These are phyloP conservation scores for Spilarctia lutea DNA, from an alignment of 2,888 invertebrate genomes.

Conservation along the genomic window DNA sequence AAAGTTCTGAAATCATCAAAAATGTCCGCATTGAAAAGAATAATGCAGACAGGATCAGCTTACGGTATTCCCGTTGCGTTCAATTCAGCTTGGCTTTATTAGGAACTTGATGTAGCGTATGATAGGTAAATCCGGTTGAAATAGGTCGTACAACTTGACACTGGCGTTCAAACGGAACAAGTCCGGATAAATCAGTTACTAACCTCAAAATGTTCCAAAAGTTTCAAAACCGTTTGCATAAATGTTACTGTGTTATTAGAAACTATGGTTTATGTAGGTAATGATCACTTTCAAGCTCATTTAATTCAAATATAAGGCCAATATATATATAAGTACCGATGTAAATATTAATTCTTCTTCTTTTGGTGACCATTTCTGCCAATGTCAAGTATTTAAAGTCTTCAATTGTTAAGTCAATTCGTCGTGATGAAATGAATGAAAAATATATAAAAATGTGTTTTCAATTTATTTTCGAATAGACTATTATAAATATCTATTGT, in stretches of 20 bases:
- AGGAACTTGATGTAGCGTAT: conserved; percentile 45
- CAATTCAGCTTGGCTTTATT: conserved; percentile 49
- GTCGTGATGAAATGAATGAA: too few relatives aligned
- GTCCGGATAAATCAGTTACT: conserved; percentile 51
- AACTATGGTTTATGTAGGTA: conserved; percentile 20
- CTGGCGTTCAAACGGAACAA: conserved; percentile 44
- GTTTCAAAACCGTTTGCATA: conserved; percentile 39
- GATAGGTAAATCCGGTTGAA: conserved; percentile 50
- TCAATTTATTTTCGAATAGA: too few relatives aligned
- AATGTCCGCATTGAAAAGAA: neutral
- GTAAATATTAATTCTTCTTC: too few relatives aligned
- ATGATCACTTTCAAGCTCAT: too few relatives aligned
- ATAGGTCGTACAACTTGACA: conserved; percentile 53
- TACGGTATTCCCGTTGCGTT: conserved; percentile 42
- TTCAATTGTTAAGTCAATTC: too few relatives aligned
- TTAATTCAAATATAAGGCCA: too few relatives aligned
- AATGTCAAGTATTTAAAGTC: too few relatives aligned
- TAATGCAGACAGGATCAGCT: neutral
- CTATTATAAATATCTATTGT: neutral
- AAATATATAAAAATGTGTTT: too few relatives aligned
- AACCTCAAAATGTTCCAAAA: conserved; percentile 44
- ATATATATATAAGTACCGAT: too few relatives aligned
- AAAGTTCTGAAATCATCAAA: neutral
- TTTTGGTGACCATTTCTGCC: too few relatives aligned
- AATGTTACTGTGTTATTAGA: conserved; percentile 27